phyloP scores from a whole-genome alignment of 2,113 vertebrate species.

The Sakesphorus luctuosus region DNA sequence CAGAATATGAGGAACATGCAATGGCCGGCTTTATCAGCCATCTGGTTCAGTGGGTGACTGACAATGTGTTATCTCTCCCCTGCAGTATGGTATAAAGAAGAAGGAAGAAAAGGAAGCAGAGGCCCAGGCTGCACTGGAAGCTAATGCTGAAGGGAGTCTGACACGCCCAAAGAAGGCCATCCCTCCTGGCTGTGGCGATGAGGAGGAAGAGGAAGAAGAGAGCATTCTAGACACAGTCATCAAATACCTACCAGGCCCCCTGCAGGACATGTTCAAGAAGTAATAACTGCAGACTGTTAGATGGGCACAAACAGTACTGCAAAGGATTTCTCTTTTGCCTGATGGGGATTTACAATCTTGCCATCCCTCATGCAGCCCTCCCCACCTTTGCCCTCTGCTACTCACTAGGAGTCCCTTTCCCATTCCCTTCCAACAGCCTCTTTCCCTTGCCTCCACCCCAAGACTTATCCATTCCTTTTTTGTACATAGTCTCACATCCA shows the following conservation, averaged over 20 bases:
- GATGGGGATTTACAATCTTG: slow-evolving; percentile 68
- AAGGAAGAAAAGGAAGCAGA: slow-evolving; percentile 92
- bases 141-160: slow-evolving; percentile 88
- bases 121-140: slow-evolving; percentile 90
- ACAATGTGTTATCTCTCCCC: neutral
- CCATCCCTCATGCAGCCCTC: neutral
- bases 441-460: neutral
- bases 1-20: neutral
- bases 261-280: slow-evolving; percentile 99
- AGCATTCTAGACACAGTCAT: slow-evolving; percentile 98
- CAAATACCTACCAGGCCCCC: slow-evolving; percentile 94
- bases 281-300: slow-evolving; percentile 75
- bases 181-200: slow-evolving; percentile 78
- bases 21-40: neutral
- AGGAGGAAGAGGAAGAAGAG: slow-evolving; percentile 90
- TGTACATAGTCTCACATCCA: slow-evolving; percentile 67
- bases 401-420: slow-evolving; percentile 22
- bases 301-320: slow-evolving; percentile 66
- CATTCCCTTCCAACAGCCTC: neutral
- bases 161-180: slow-evolving; percentile 92
- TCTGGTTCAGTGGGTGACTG: neutral
- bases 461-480: slow-evolving; percentile 52
- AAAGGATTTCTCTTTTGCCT: slow-evolving; percentile 71
- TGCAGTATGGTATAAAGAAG: slow-evolving; percentile 97
- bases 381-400: neutral